Evolutionary conservation across 2,113 vertebrate genomes (phyloP), one percentile per base, ranked within the genome.

Genomic region (Anolis sagrei): DNA sequence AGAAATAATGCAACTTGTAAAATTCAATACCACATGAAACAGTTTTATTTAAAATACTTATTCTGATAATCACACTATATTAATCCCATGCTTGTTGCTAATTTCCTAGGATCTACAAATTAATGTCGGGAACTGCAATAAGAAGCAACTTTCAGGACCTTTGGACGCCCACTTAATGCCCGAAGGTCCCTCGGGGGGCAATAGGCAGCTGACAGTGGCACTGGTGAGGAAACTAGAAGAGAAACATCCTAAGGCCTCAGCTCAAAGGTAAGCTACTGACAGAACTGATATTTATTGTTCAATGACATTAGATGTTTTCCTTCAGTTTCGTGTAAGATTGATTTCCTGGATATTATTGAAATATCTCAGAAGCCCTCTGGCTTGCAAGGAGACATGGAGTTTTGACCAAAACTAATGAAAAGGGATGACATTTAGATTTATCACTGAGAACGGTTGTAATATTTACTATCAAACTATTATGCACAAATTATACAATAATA

Each of bases 261-360:
- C 98, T 97, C 96, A 97, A 97, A 97, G 98, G 97, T 97, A 96
- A 96, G 97, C 93, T 95, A 95, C 95, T 97, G 97, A 97, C 97
- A 97, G 96, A 96, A 95, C 88, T 95, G 95, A 97, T 97, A 97
- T 96, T 98, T 96, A 98, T 98, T 98, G 97, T 96, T 98, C 97
- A 97, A 97, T 98, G 97, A 98, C 97, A 98, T 98, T 98, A 96
- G 95, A 97, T 96, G 96, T 96, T 97, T 98, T 97, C 96, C 97
- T 98, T 98, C 97, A 96, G 97, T 98, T 98, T 97, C 96, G 96
- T 97, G 97, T 98, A 97, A 98, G 96, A 97, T 97, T 97, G 97
- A 97, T 98, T 97, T 97, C 96, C 94, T 96, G 95, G 96, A 96
- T 96, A 96, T 96, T 95, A 97, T 96, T 97, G 97, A 98, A 98